These are phyloP conservation scores for Phalacrocorax brasilianus DNA, from an alignment of 2,113 vertebrate genomes.

Conservation along the genomic window DNA sequence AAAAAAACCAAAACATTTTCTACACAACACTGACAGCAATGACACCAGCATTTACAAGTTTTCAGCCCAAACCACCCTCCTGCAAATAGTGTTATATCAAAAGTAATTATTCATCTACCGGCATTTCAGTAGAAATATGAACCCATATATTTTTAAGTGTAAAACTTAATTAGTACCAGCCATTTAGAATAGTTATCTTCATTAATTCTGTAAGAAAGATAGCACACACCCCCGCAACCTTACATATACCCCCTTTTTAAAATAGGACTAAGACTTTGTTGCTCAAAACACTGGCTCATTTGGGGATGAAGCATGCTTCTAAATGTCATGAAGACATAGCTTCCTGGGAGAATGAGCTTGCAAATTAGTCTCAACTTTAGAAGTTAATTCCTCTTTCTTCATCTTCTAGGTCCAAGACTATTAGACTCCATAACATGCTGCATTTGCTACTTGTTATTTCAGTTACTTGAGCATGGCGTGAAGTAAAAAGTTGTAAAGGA, in stretches of 20 bases:
- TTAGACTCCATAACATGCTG: background rate
- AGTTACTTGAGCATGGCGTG: background rate
- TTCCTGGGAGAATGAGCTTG: background rate
- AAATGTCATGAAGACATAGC: background rate
- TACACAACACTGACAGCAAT: fast-evolving
- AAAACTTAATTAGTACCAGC: background rate
- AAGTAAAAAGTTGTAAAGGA: background rate
- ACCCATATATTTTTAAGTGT: background rate
- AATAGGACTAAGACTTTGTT: background rate
- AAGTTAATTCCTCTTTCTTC: background rate
- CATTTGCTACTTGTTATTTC: background rate
- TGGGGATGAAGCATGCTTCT: background rate
- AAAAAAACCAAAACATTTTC: background rate
- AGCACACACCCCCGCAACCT: fast-evolving
- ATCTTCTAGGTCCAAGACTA: background rate
- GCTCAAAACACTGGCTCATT: background rate
- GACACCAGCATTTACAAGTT: background rate
- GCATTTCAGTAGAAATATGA: background rate
- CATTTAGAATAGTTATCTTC: background rate
- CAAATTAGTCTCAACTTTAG: background rate
- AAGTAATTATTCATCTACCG: background rate
- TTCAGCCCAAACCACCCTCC: background rate
- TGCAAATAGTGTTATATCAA: background rate
- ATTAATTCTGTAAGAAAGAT: background rate
- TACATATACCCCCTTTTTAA: background rate